Percentiles rank a stretch among this genome's conserved stretches.
These are phyloP conservation scores for Ochotona curzoniae DNA, from an alignment of 2,113 vertebrate genomes.

Conservation along the genomic window DNA sequence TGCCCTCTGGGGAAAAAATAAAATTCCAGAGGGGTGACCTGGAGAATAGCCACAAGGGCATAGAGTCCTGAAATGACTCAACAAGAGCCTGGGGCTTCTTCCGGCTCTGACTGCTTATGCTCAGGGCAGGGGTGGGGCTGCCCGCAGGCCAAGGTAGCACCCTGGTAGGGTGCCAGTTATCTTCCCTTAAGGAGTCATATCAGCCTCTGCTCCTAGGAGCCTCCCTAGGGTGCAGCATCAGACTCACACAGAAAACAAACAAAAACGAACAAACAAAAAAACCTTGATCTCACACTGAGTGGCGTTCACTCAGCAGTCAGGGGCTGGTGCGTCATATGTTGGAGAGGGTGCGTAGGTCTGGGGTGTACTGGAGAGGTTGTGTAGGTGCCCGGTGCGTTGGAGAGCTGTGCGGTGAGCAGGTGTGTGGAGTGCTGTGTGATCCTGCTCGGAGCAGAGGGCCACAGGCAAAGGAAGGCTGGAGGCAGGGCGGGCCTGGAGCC, in stretches of 20 bases:
- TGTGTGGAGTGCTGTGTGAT: too few species aligned
- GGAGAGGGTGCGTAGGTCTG: too few species aligned
- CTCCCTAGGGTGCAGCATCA: not conserved
- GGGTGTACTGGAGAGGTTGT: too few species aligned
- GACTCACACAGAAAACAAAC: not conserved
- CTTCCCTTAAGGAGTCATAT: not conserved
- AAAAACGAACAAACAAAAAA: not conserved
- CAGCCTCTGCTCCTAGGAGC: not conserved
- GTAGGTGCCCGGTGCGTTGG: not conserved
- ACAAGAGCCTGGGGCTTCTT: not conserved
- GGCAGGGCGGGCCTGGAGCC: not conserved
- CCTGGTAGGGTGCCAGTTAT: not conserved
- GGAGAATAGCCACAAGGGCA: slow-evolving; percentile 52
- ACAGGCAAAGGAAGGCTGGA: not conserved
- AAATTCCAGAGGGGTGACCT: slow-evolving; percentile 48
- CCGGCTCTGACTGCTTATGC: not conserved
- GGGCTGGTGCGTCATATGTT: too few species aligned
- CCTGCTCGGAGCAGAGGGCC: too few species aligned
- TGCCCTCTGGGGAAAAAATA: slow-evolving; percentile 2
- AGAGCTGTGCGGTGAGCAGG: not conserved
- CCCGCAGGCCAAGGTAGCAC: not conserved
- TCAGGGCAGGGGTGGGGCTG: not conserved
- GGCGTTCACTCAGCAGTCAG: not conserved
- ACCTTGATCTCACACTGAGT: not conserved
- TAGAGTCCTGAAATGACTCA: slow-evolving; percentile 28